Conservation (phyloP, 2,113 vertebrate genomes). For the Catharus minimus region DNA sequence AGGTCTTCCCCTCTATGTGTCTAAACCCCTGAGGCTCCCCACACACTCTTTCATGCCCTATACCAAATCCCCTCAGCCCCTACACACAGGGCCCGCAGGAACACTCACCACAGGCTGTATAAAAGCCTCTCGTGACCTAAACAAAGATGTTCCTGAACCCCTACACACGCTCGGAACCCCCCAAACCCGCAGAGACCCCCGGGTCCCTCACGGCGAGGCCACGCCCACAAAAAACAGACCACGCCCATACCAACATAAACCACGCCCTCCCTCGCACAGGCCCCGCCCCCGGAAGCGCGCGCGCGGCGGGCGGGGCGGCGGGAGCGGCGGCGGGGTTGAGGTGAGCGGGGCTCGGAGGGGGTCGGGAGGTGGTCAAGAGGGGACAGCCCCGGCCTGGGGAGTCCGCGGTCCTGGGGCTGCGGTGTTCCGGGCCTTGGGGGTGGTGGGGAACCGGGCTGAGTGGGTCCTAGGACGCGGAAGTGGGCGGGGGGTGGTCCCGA, state of each 20-base stretch:
- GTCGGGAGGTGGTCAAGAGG: rapidly evolving
- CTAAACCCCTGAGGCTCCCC: background rate
- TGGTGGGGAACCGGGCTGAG: too few relatives aligned
- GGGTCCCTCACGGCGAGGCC: background rate
- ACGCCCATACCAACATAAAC: rapidly evolving
- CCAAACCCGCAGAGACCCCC: background rate
- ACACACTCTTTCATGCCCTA: background rate
- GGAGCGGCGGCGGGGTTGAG: background rate
- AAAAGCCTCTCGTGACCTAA: background rate
- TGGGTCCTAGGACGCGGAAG: background rate
- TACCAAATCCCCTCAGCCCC: background rate
- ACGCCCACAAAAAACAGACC: rapidly evolving
- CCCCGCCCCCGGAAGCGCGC: background rate
- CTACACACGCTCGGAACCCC: rapidly evolving
- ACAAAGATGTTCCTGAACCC: too few relatives aligned
- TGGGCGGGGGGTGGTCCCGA: background rate
- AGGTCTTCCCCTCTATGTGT: background rate
- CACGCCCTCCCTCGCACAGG: background rate
- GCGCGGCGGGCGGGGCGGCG: background rate
- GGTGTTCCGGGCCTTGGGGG: background rate
- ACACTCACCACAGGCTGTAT: background rate
- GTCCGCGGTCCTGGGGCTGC: rapidly evolving
- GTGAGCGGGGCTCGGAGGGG: background rate
- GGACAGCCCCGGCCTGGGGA: rapidly evolving
- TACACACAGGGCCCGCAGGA: too few relatives aligned